These are phyloP conservation scores for Macroramphosus scolopax DNA, from an alignment of 2,797 vertebrate genomes.

Conservation along the genomic window DNA sequence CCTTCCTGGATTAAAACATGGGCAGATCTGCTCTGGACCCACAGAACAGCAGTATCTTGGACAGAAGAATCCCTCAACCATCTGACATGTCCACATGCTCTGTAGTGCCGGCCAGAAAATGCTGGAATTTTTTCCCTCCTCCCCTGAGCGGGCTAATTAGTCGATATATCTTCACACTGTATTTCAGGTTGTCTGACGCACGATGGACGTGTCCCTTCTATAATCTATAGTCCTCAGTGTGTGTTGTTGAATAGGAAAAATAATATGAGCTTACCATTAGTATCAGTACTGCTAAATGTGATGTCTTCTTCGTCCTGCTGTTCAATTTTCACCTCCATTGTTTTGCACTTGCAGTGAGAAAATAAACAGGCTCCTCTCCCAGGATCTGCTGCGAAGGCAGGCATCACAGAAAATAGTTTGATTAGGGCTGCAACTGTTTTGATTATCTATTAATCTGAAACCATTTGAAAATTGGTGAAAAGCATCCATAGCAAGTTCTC, in stretches of 20 bases:
- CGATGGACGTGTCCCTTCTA: background rate
- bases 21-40: constrained; percentile 54
- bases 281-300: constrained; percentile 92
- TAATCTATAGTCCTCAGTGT: background rate
- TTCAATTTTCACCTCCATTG: constrained; percentile 96
- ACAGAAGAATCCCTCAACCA: constrained; percentile 62
- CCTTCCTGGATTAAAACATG: constrained; percentile 66
- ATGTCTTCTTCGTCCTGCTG: constrained; percentile 90
- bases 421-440: no score
- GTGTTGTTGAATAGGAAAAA: no score
- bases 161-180: constrained; percentile 5
- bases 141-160: constrained; percentile 20
- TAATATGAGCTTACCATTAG: constrained; percentile 94
- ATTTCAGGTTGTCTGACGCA: background rate
- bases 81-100: constrained; percentile 69
- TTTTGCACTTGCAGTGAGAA: constrained; percentile 70
- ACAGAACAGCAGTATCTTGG: constrained; percentile 67
- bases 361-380: constrained; percentile 68
- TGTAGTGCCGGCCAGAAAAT: constrained; percentile 40
- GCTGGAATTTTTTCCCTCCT: constrained; percentile 8
- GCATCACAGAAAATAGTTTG: no score
- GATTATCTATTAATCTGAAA: no score
- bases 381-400: constrained; percentile 39
- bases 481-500: no score
- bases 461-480: no score